Evolutionary conservation across 2,797 vertebrate genomes (phyloP), one percentile per base, ranked within the genome.

Genomic region (Cyprinodon diabolis): DNA sequence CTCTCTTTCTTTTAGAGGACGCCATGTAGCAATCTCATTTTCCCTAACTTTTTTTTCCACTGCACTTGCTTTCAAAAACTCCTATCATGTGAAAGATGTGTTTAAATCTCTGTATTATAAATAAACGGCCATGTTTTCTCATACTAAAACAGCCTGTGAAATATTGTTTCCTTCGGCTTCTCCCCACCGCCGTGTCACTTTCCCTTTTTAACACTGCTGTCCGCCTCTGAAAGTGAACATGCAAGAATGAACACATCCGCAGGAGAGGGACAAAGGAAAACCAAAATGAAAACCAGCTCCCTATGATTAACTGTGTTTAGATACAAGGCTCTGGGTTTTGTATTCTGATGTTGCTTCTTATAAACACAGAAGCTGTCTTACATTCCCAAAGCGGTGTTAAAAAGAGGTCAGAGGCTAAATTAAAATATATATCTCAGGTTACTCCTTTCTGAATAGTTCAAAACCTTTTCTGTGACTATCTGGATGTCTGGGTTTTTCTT

Each of bases 1-100:
- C 83, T 70, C 30, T 30, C 80, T 81, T 75, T 87, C 79, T 86
- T 80, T 71, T 70, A 87, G 80, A 88, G 84, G 86, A 91, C 91
- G 86, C 56, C 0, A 21, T 45, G 6, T 52, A 60, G 76, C 66
- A 21, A 35, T 48, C 78, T 48, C 63, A 76, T 68, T 84, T 69
- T 66, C 79, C 71, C 76, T 45, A 57, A 48, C 60, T 56, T 47
- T 79, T 72, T 76, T 76, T 89, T 79, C 75, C 75, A 84, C 76
- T 75, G 52, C 43, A 49, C 69, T 80, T 72, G 74, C 60, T 76
- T 75, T 75, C 78, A 48, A 62, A 71, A 30, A 68, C 60, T n/a
- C 45, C 7, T 67, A 60, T 14, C 13, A 30, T 19, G 54, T 49
- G 57, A 85, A 68, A 8, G 35, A 77, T 68, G 60, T 48, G 82